These are phyloP conservation scores for Coryphaenoides rupestris DNA, from an alignment of 2,113 vertebrate genomes.

Conservation along the genomic window DNA sequence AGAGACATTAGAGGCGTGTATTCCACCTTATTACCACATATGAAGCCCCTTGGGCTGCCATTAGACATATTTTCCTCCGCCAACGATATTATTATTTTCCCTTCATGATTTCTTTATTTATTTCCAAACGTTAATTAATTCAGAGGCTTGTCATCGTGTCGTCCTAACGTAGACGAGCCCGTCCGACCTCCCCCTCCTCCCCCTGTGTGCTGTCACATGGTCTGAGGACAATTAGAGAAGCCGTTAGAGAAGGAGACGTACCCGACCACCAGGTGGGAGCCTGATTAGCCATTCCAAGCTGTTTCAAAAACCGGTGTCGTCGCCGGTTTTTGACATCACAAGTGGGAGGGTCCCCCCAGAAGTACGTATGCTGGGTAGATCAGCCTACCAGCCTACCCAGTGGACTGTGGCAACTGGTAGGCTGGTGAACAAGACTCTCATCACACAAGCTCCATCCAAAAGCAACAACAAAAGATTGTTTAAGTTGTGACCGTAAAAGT, in stretches of 20 bases:
- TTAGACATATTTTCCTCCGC: slow-evolving; percentile 72
- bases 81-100: slow-evolving; percentile 46
- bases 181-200: slow-evolving; percentile 64
- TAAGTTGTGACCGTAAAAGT: too few species aligned
- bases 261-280: too few species aligned
- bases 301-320: too few species aligned
- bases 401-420: too few species aligned
- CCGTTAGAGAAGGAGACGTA: slow-evolving; percentile 36
- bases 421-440: too few species aligned
- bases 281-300: too few species aligned
- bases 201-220: slow-evolving; percentile 65
- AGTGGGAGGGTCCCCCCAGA: too few species aligned
- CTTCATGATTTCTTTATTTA: slow-evolving; percentile 43
- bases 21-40: slow-evolving; percentile 73
- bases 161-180: slow-evolving; percentile 61
- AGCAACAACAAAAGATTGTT: background rate
- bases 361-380: too few species aligned
- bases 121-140: slow-evolving; percentile 75
- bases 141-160: slow-evolving; percentile 69
- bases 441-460: background rate
- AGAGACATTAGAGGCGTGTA: slow-evolving; percentile 34
- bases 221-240: slow-evolving; percentile 48
- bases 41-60: slow-evolving; percentile 61
- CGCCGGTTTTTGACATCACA: too few species aligned
- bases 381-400: too few species aligned